Evolutionary conservation across 2,113 vertebrate genomes (phyloP).

Genomic region (Cyanoramphus novaezelandiae): DNA sequence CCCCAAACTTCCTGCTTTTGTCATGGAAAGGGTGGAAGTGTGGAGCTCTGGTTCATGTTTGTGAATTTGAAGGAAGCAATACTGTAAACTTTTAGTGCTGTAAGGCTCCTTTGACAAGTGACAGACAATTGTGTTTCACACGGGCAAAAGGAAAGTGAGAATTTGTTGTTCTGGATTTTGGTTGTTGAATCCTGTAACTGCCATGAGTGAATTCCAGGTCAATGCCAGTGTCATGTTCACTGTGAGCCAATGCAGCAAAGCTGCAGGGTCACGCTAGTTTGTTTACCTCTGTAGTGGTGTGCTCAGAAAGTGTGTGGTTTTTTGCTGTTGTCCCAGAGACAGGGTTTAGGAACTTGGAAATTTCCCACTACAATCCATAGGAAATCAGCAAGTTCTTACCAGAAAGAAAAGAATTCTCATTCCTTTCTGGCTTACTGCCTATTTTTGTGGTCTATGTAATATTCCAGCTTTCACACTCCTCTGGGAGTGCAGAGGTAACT

Average conservation of each 20-base stretch:
- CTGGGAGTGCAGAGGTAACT: background rate
- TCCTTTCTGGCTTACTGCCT: background rate
- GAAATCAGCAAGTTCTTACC: background rate
- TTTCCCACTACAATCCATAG: constrained; percentile 46
- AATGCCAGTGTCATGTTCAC: background rate
- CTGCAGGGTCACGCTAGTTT: background rate
- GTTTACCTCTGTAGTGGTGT: background rate
- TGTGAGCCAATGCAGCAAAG: background rate
- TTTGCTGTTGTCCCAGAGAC: background rate
- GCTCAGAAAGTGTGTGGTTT: background rate
- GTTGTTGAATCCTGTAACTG: background rate
- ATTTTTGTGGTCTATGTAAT: background rate
- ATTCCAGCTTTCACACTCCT: background rate
- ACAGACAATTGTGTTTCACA: background rate
- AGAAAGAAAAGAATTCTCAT: too few species aligned
- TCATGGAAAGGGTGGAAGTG: background rate
- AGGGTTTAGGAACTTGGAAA: constrained; percentile 21
- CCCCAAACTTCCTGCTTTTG: constrained; percentile 29
- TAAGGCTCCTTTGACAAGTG: background rate
- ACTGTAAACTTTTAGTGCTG: background rate
- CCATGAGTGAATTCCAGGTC: background rate
- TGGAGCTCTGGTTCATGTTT: background rate
- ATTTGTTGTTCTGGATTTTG: background rate
- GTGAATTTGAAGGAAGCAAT: background rate
- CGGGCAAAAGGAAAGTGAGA: background rate